phyloP scores from a whole-genome alignment of 2,888 invertebrate genomes.

The Anoplius nigerrimus region DNA sequence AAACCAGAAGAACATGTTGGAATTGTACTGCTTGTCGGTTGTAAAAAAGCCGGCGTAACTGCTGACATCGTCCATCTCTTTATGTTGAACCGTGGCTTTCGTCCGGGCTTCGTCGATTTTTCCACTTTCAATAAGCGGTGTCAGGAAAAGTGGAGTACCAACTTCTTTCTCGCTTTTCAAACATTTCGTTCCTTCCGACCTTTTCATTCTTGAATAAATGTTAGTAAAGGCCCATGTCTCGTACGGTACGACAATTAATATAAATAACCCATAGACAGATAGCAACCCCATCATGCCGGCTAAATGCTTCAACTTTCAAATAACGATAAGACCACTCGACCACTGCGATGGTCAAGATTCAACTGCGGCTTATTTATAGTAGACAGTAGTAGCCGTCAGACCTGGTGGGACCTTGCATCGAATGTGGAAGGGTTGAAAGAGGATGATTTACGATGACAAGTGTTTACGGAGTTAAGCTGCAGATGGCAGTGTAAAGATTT shows the following conservation, averaged over 20 bases:
- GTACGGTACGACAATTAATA: constrained; percentile 9
- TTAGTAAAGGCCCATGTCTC: constrained; percentile 38
- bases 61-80: constrained; percentile 78
- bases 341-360: neutral
- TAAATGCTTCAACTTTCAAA: neutral
- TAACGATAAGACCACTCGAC: neutral
- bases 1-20: constrained; percentile 95
- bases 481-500: no score
- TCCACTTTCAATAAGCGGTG: constrained; percentile 84
- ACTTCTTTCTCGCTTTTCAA: constrained; percentile 51
- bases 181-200: no score
- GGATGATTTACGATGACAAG: no score
- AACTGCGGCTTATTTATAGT: no score
- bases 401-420: no score
- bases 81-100: constrained; percentile 78
- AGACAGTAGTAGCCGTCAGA: no score
- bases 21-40: constrained; percentile 85
- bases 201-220: constrained; percentile 65
- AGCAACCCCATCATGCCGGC: no score
- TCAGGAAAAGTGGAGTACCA: constrained; percentile 84
- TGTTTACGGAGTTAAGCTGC: no score
- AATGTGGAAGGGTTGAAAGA: no score
- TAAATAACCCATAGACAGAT: no score
- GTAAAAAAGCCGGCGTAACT: constrained; percentile 91
- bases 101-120: constrained; percentile 81